Evolutionary conservation across 2,888 invertebrate genomes (phyloP), one percentile per base, ranked within the genome.

Genomic region (Drosophila affinis): DNA sequence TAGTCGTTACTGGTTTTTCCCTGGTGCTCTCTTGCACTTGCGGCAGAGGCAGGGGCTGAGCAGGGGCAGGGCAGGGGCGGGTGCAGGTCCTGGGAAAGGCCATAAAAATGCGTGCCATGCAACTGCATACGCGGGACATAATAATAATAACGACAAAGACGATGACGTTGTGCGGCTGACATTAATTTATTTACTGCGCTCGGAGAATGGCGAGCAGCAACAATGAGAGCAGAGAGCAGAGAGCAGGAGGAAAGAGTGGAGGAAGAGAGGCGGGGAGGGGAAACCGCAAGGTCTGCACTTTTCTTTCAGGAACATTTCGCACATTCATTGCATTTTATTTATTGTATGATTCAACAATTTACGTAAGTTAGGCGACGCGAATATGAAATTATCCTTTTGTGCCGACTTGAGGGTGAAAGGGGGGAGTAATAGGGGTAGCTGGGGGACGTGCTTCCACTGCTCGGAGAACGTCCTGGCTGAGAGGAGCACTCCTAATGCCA

Each of bases 311-410:
- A 9, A 55, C 79, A 73, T 74, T 74, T 63, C 72, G 79, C 80
- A 78, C 83, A 83, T 81, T 83, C 81, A 73, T 80, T 77, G 77
- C 77, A 73, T 79, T 75, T 82, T 76, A 82, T 82, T 82, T 85
- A 82, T 82, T 68, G 77, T 77, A 85, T 82, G 76, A 82, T 85
- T 82, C 78, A 79, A 79, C 76, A 79, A 79, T 82, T 82, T 79
- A 86, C 77, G 67, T 75, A 75, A 79, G 86, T 79, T 85, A 70
- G 71, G 76, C 83, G 72, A 79, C 71, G 83, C 77, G 82, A 82
- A 82, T 79, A 75, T 77, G 72, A 82, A 82, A 82, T 85, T 78
- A 76, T 79, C 83, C 76, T 72, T 75, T 82, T 76, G 68, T 72
- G 54, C 39, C 7, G 7, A 6, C 39, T 7, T 39, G n/a, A 21